Conservation (phyloP, 2,888 invertebrate species). For the Limnephilus marmoratus region DNA sequence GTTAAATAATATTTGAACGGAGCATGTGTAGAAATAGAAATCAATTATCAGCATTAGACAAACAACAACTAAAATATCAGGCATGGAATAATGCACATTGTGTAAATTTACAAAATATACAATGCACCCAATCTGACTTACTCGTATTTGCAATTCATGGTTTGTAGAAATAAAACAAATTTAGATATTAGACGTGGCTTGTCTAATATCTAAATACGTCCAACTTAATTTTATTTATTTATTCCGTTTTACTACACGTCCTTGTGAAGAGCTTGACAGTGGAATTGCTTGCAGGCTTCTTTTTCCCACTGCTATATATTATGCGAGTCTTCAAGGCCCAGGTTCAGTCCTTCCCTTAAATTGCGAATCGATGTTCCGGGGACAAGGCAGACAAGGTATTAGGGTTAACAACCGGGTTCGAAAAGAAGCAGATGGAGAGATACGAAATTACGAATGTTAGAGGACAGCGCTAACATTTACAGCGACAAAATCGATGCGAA, state of each 20-base stretch:
- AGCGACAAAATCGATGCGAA: too few species aligned
- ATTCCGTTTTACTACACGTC: too few species aligned
- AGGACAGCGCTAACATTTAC: too few species aligned
- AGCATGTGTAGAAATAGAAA: not conserved
- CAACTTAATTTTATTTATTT: too few species aligned
- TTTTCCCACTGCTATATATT: too few species aligned
- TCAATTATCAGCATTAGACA: not conserved
- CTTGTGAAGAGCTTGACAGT: not conserved
- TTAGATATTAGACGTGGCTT: not conserved
- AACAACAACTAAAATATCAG: not conserved
- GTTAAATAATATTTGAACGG: not conserved
- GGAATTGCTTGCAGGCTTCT: not conserved
- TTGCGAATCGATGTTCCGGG: not conserved
- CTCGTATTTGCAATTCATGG: not conserved
- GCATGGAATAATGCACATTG: not conserved
- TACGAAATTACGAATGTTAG: too few species aligned
- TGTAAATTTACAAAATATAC: not conserved
- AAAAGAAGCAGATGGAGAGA: too few species aligned
- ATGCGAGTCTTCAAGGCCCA: too few species aligned
- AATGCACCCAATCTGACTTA: not conserved
- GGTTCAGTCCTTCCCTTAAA: not conserved
- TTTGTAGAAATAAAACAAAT: not conserved
- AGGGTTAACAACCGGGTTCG: too few species aligned
- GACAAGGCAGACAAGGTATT: not conserved
- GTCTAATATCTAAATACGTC: too few species aligned